A percentile compares a stretch with the other conserved stretches of the same genome.
phyloP scores from a whole-genome alignment of 2,113 vertebrate species.

The Periophthalmodon schlosseri region DNA sequence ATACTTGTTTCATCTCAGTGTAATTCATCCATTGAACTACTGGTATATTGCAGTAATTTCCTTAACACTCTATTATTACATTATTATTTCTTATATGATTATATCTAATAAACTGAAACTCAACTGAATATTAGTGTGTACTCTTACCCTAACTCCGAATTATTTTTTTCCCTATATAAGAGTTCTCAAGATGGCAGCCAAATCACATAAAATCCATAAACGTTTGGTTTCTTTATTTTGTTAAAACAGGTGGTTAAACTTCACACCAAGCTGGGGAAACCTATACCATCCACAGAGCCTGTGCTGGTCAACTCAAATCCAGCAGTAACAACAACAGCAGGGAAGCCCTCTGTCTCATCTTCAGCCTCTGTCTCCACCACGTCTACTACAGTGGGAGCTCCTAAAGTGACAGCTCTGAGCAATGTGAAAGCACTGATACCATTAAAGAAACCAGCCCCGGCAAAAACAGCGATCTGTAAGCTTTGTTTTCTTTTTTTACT shows the following conservation, averaged over 20 bases:
- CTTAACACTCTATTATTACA: not conserved
- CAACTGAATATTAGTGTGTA: too few relatives aligned
- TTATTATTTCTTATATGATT: not conserved
- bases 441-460: slow-evolving; percentile 55
- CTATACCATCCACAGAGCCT: slow-evolving; percentile 81
- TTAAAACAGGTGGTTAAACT: slow-evolving; percentile 82
- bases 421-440: slow-evolving; percentile 26
- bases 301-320: slow-evolving; percentile 72
- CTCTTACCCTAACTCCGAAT: not conserved
- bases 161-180: not conserved
- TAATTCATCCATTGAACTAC: not conserved
- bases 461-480: slow-evolving; percentile 72
- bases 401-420: slow-evolving; percentile 41
- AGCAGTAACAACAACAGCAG: slow-evolving; percentile 62
- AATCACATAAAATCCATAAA: not conserved
- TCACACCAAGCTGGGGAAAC: slow-evolving; percentile 85
- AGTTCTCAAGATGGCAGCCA: not conserved
- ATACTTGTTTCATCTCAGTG: not conserved
- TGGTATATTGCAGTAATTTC: not conserved
- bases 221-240: not conserved
- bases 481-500: slow-evolving; percentile 11
- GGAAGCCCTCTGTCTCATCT: slow-evolving; percentile 52
- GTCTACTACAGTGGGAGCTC: slow-evolving; percentile 20
- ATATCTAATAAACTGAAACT: too few relatives aligned
- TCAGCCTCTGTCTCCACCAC: slow-evolving; percentile 26